Evolutionary conservation across 2,113 vertebrate genomes (phyloP).

Genomic region (Bostrychus sinensis): DNA sequence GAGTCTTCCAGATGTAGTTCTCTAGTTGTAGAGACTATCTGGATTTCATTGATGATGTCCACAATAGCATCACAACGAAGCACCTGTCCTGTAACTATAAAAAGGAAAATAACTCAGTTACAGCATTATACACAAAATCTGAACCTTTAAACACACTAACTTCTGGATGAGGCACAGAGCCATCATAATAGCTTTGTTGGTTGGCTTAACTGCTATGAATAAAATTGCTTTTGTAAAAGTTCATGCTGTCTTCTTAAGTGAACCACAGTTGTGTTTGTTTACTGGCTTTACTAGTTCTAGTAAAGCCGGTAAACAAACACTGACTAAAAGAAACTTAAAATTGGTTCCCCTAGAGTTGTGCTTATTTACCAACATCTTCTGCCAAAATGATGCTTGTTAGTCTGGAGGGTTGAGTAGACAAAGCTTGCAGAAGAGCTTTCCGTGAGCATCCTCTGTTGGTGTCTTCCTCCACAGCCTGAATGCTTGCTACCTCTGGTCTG

Average conservation of each 20-base stretch:
- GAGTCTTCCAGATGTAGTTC: constrained; percentile 97
- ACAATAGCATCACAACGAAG: constrained; percentile 95
- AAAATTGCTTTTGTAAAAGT: too few species aligned
- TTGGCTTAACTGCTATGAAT: too few species aligned
- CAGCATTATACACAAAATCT: not conserved
- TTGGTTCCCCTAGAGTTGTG: not conserved
- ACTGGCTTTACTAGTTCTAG: too few species aligned
- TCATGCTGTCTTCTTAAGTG: too few species aligned
- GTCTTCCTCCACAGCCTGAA: constrained; percentile 81
- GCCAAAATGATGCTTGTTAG: constrained; percentile 88
- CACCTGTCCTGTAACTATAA: constrained; percentile 89
- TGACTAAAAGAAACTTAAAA: not conserved
- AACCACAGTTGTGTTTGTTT: too few species aligned
- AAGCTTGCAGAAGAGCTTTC: constrained; percentile 88
- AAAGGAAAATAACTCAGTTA: not conserved
- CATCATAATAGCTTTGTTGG: too few species aligned
- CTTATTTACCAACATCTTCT: constrained; percentile 88
- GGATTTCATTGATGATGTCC: constrained; percentile 90
- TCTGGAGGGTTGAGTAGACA: constrained; percentile 80
- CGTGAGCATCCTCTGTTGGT: constrained; percentile 85
- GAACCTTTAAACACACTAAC: too few species aligned
- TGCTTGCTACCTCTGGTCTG: constrained; percentile 91
- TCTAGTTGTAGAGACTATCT: constrained; percentile 93
- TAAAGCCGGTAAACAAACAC: too few species aligned
- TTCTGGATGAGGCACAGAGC: too few species aligned